Conservation (phyloP, 2,888 invertebrate species). For the Osedax frankpressi region DNA sequence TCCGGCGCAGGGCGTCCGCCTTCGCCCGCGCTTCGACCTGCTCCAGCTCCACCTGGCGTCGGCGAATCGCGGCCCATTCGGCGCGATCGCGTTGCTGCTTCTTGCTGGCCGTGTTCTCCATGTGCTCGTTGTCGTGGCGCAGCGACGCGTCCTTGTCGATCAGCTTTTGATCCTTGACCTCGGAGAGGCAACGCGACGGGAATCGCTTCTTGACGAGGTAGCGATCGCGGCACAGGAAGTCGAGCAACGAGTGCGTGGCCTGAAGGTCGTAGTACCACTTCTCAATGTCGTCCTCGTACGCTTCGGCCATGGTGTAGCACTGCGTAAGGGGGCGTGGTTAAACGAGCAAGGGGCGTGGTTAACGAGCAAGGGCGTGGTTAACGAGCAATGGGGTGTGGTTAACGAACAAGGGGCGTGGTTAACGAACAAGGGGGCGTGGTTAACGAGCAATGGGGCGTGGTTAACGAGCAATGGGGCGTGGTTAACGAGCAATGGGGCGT, state of each 20-base stretch:
- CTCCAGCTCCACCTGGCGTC: not conserved
- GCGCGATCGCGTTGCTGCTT: not conserved
- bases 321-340: too few relatives aligned
- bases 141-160: not conserved
- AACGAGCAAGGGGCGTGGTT: not conserved
- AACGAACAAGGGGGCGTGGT: not conserved
- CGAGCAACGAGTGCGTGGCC: constrained; percentile 56
- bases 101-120: not conserved
- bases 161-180: not conserved
- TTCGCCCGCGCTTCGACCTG: too few relatives aligned
- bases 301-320: constrained; percentile 75
- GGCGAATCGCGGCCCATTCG: not conserved
- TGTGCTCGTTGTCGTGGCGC: not conserved
- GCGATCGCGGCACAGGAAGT: constrained; percentile 65
- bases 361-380: not conserved
- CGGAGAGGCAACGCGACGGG: not conserved
- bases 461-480: not conserved
- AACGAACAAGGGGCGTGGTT: not conserved
- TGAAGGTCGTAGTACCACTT: constrained; percentile 81
- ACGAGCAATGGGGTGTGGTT: not conserved
- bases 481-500: not conserved
- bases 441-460: not conserved
- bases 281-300: constrained; percentile 71
- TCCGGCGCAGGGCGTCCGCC: too few relatives aligned
- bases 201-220: constrained; percentile 42